Conservation (phyloP, 2,888 invertebrate genomes). For the Dasypolia templi region DNA sequence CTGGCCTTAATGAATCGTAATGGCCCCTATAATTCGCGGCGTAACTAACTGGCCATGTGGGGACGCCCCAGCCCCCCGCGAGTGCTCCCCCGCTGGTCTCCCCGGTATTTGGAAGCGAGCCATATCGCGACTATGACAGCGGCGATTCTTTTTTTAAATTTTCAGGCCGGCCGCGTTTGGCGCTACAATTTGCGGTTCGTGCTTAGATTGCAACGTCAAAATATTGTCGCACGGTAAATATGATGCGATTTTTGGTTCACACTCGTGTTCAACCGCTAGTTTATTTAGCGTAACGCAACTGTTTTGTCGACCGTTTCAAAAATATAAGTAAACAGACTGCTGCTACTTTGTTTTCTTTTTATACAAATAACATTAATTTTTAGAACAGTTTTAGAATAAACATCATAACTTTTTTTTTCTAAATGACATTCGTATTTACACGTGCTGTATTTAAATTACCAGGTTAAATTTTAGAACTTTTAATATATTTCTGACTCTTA, state of each 20-base stretch:
- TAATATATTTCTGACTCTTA: neutral
- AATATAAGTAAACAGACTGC: conserved; percentile 4
- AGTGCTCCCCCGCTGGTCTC: conserved; percentile 68
- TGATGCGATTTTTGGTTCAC: conserved; percentile 44
- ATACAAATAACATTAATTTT: conserved; percentile 25
- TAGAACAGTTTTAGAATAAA: conserved; percentile 16
- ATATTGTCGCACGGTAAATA: conserved; percentile 56
- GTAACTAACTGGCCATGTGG: conserved; percentile 91
- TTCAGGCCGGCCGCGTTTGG: conserved; percentile 81
- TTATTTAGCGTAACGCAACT: conserved; percentile 20
- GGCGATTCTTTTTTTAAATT: conserved; percentile 88
- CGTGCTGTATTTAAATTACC: too few relatives aligned
- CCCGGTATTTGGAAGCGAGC: conserved; percentile 86
- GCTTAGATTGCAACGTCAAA: conserved; percentile 80
- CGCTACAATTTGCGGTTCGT: conserved; percentile 86
- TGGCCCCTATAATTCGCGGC: conserved; percentile 91
- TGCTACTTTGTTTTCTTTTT: conserved; percentile 15
- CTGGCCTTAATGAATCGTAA: conserved; percentile 91
- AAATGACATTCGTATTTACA: neutral
- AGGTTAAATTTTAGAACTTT: neutral
- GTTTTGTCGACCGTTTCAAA: conserved; percentile 13
- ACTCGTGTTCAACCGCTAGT: conserved; percentile 21
- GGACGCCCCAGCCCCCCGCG: conserved; percentile 74
- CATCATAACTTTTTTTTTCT: too few relatives aligned
- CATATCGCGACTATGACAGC: conserved; percentile 89